A percentile compares a stretch with the other conserved stretches of the same genome.
Evolutionary conservation across 2,888 invertebrate species (phyloP).

Genomic region (Idaea dimidiata): DNA sequence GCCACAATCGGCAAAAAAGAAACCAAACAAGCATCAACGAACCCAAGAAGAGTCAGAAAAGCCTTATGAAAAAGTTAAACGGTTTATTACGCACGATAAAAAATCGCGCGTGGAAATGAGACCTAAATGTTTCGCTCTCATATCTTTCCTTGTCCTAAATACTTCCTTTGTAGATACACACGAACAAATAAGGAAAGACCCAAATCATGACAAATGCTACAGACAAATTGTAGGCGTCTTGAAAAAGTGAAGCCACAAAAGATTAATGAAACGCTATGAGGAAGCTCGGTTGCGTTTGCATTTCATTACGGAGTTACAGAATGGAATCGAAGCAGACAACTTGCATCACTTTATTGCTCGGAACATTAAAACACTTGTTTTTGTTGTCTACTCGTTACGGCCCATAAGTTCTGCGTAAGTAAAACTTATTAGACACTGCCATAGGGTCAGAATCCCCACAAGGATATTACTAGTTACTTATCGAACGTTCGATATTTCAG

Average conservation of each 20-base stretch:
- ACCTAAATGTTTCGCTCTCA: slow-evolving; percentile 1
- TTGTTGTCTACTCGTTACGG: slow-evolving; percentile 2
- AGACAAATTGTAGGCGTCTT: slow-evolving; percentile 60
- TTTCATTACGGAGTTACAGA: slow-evolving; percentile 53
- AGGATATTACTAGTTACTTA: not conserved
- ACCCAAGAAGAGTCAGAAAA: not conserved
- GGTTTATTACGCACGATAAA: slow-evolving; percentile 1
- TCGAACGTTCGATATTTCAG: not conserved
- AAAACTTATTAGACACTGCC: not conserved
- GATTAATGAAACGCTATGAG: slow-evolving; percentile 63
- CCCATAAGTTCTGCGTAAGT: not conserved
- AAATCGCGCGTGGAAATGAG: not conserved
- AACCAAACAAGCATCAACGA: not conserved
- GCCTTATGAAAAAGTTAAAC: not conserved
- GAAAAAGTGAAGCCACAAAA: slow-evolving; percentile 65
- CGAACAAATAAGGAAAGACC: slow-evolving; percentile 42
- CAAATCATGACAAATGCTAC: slow-evolving; percentile 59
- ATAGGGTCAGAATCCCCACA: not conserved
- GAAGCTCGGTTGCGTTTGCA: slow-evolving; percentile 58
- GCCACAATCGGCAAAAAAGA: not conserved
- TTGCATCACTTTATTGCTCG: slow-evolving; percentile 15
- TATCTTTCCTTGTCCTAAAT: slow-evolving; percentile 16
- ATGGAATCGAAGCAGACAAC: slow-evolving; percentile 19
- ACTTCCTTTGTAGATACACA: slow-evolving; percentile 32
- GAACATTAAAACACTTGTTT: slow-evolving; percentile 4